Percentiles rank a stretch among this genome's conserved stretches.
phyloP scores from a whole-genome alignment of 2,888 invertebrate species.

The Agrochola circellaris region DNA sequence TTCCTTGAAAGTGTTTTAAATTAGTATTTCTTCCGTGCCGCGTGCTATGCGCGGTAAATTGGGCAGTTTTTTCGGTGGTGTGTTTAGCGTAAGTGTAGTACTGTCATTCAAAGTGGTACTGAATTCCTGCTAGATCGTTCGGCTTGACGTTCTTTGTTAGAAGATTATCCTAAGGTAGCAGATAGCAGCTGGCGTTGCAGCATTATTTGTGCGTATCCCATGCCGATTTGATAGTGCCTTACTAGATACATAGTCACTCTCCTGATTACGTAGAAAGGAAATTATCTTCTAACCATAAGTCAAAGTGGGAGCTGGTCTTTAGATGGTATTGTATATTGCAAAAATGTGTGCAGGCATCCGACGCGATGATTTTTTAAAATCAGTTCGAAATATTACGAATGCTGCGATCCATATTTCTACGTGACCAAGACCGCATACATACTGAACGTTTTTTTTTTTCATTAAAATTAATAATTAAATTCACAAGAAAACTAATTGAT shows the following conservation, averaged over 20 bases:
- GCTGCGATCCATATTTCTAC: conserved; percentile 13
- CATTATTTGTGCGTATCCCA: too few species aligned
- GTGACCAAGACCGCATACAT: conserved; percentile 19
- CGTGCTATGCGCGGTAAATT: conserved; percentile 72
- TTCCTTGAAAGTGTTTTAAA: conserved; percentile 81
- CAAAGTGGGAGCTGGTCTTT: background rate
- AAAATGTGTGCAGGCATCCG: background rate
- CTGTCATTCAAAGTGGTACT: background rate
- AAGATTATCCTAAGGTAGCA: too few species aligned
- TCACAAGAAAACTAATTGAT: conserved; percentile 57
- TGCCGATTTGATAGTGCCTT: background rate
- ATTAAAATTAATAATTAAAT: conserved; percentile 42
- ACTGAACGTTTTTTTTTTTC: conserved; percentile 17
- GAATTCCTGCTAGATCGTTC: background rate
- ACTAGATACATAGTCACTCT: background rate
- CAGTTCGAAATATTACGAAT: conserved; percentile 8
- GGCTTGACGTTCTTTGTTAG: too few species aligned
- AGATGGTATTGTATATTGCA: too few species aligned
- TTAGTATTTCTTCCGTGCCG: conserved; percentile 79
- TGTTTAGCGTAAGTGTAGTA: conserved; percentile 32
- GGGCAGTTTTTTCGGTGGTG: conserved; percentile 53
- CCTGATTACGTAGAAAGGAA: too few species aligned
- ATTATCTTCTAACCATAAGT: background rate
- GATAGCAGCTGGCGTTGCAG: background rate
- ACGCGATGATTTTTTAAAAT: background rate